These are phyloP conservation scores for Pasiphila rectangulata DNA, from an alignment of 2,888 invertebrate species.

Conservation along the genomic window DNA sequence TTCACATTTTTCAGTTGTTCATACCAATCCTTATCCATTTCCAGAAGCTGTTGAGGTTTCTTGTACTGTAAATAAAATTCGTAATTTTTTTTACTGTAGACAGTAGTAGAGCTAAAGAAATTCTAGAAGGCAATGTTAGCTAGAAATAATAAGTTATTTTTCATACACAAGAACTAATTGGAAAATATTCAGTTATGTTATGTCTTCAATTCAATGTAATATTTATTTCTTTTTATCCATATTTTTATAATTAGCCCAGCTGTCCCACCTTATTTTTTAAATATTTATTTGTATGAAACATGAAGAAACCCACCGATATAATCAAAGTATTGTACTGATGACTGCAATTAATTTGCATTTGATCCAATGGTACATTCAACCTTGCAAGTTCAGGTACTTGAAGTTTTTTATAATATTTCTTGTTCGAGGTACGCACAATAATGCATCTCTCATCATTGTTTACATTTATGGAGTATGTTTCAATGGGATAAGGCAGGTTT, in stretches of 20 bases:
- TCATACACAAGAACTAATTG: no score
- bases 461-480: constrained; percentile 85
- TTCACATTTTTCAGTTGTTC: constrained; percentile 67
- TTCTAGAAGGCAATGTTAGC: no score
- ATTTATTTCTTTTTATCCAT: no score
- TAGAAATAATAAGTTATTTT: no score
- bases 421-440: constrained; percentile 87
- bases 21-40: constrained; percentile 85
- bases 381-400: constrained; percentile 85
- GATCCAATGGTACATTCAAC: constrained; percentile 81
- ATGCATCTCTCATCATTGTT: constrained; percentile 83
- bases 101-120: no score
- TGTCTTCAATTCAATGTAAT: no score
- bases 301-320: constrained; percentile 85
- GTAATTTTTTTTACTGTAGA: constrained; percentile 4
- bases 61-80: constrained; percentile 82
- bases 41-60: constrained; percentile 85
- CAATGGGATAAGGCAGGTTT: constrained; percentile 87
- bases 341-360: constrained; percentile 83
- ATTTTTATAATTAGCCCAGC: background rate
- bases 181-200: no score
- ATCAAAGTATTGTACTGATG: constrained; percentile 90
- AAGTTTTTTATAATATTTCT: constrained; percentile 90
- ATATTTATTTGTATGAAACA: no score
- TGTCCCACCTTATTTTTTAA: no score